Evolutionary conservation across 1,140 invertebrate species (phyloP), one percentile per base, ranked within the genome.

Genomic region (Microplitis mediator): DNA sequence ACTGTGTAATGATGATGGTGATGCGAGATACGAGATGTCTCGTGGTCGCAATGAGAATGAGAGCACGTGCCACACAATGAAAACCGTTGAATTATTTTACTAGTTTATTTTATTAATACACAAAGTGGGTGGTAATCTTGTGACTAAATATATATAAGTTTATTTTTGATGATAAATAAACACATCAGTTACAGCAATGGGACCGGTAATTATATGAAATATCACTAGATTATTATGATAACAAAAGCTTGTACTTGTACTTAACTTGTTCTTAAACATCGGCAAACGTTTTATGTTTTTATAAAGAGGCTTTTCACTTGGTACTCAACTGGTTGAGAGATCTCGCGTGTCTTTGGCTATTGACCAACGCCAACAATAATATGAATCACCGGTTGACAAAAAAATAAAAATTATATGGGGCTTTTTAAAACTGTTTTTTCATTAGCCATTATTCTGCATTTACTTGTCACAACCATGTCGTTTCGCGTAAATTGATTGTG

Each of bases 401-500:
- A 13, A 32, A 36, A 31, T 35, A 62, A 62, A 39, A 62, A 36
- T 62, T 31, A 62, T 39, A 31, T 6, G 16, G 23, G 34, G 13
- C 60, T 31, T 35, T 39, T 62, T 39, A 36, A 74, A 45, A 74
- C 4, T 9, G 39, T 45, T 39, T 66, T 23, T 70, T 70, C 60
- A 62, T 62, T 62, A 34, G 3, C 60, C 60, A 62, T 73, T 65
- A 70, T 69, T 74, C 68, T 72, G 45, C 68, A 52, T 71, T 66
- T 68, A 64, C 68, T 63, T 70, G 67, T 56, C 67, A 78, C 69
- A 62, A 64, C 32, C 39, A n/a, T 70, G 75, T 36, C 64, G 71
- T 78, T 78, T 56, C 69, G 77, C 76, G 76, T 78, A 75, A 78
- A 78, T 74, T 72, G 56, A 23, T 58, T 16, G 56, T 58, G 66